A percentile compares a stretch with the other conserved stretches of the same genome.
These are phyloP conservation scores for Acomys russatus DNA, from an alignment of 2,797 vertebrate genomes.

Conservation along the genomic window DNA sequence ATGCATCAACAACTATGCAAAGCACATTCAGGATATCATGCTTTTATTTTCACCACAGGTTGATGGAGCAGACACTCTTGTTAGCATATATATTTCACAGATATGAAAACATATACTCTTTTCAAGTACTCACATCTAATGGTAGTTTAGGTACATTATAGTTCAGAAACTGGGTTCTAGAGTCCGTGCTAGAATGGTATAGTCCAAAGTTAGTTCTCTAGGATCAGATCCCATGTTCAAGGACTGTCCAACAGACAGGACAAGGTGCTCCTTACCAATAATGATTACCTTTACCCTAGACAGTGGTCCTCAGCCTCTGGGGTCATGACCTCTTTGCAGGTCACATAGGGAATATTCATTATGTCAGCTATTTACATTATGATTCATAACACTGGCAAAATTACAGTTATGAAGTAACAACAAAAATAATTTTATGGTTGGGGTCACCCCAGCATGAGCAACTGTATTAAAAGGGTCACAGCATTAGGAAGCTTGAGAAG, in stretches of 20 bases:
- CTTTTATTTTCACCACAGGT: neutral
- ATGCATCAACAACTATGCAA: neutral
- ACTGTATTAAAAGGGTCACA: too few relatives aligned
- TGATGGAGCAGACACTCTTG: neutral
- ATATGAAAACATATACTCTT: slow-evolving; percentile 37
- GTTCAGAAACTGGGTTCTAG: neutral
- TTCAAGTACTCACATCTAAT: neutral
- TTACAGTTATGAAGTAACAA: too few relatives aligned
- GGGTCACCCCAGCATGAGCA: too few relatives aligned
- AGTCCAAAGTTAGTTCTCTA: neutral
- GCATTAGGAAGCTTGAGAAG: too few relatives aligned
- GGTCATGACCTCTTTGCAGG: neutral
- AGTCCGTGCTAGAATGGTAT: neutral
- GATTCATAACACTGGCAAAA: neutral
- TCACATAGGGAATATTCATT: neutral
- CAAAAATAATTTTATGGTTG: too few relatives aligned
- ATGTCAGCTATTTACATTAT: neutral
- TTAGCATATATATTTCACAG: neutral
- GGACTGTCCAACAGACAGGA: neutral
- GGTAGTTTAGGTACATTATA: slow-evolving; percentile 15
- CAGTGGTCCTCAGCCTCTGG: neutral
- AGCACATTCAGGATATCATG: neutral
- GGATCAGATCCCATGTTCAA: neutral
- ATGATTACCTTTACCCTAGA: neutral
- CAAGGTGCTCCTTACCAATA: neutral